Conservation (phyloP, 2,797 vertebrate genomes). For the Schizopygopsis pylzovi region DNA sequence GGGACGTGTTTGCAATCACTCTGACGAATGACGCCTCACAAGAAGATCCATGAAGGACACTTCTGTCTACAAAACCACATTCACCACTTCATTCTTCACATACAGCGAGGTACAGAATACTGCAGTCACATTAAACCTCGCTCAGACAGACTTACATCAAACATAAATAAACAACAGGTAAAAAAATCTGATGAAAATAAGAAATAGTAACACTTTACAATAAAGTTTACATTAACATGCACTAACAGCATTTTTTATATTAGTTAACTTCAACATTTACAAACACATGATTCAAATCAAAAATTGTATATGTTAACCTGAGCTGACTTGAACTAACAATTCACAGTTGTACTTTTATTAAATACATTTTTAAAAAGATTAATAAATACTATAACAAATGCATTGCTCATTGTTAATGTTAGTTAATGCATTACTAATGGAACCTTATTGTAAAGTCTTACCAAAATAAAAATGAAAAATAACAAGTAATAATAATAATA, state of each 20-base stretch:
- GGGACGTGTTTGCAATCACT: constrained; percentile 41
- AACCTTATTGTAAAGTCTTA: background rate
- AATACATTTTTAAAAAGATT: background rate
- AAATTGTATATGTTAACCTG: background rate
- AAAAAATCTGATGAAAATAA: background rate
- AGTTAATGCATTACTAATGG: background rate
- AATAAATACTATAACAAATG: background rate
- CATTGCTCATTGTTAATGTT: background rate
- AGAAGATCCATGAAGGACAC: constrained; percentile 14
- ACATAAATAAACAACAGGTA: background rate
- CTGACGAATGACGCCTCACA: background rate
- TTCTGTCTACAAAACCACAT: background rate
- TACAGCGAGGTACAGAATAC: background rate
- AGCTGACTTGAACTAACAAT: background rate
- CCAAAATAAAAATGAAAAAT: background rate
- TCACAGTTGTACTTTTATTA: background rate
- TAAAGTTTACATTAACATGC: background rate
- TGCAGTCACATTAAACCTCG: background rate
- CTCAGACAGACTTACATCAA: background rate
- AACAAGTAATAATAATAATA: background rate
- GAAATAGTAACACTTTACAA: background rate
- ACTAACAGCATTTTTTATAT: background rate
- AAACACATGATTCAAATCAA: background rate
- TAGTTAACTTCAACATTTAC: background rate
- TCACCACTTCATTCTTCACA: background rate